Evolutionary conservation across 2,888 invertebrate genomes (phyloP).

Genomic region (Yponomeuta evonymella): DNA sequence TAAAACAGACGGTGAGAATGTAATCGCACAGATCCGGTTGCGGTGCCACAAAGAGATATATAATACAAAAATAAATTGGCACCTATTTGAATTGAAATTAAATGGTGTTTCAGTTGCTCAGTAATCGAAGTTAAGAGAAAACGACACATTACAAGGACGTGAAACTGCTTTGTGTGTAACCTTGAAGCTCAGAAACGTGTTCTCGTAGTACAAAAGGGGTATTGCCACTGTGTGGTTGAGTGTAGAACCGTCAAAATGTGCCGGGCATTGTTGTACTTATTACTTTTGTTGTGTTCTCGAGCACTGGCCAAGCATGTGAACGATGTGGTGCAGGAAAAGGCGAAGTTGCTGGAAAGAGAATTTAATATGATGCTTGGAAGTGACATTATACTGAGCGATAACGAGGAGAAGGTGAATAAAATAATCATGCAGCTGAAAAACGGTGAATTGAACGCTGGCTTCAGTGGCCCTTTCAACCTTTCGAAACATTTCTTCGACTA

Average conservation of each 20-base stretch:
- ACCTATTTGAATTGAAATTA: background rate
- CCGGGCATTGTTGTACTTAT: background rate
- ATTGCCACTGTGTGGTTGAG: background rate
- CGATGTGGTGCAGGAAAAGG: slow-evolving; percentile 42
- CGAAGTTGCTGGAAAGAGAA: slow-evolving; percentile 66
- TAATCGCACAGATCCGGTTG: background rate
- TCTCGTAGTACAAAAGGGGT: background rate
- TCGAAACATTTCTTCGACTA: slow-evolving; percentile 81
- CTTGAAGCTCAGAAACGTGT: background rate
- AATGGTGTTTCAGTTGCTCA: background rate
- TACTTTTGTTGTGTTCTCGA: slow-evolving; percentile 14
- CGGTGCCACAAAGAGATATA: background rate
- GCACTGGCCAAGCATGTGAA: slow-evolving; percentile 26
- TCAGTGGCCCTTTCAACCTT: slow-evolving; percentile 75
- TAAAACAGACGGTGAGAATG: background rate
- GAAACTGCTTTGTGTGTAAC: background rate
- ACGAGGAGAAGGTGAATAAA: slow-evolving; percentile 73
- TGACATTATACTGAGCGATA: slow-evolving; percentile 62
- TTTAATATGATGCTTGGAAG: slow-evolving; percentile 67
- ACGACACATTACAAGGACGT: background rate
- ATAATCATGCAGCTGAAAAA: slow-evolving; percentile 76
- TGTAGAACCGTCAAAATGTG: background rate
- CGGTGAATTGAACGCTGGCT: slow-evolving; percentile 65
- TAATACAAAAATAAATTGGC: background rate
- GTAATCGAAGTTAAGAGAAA: background rate